A percentile compares a stretch with the other conserved stretches of the same genome.
These are phyloP conservation scores for Margarornis squamiger DNA, from an alignment of 2,797 vertebrate genomes.

Conservation along the genomic window DNA sequence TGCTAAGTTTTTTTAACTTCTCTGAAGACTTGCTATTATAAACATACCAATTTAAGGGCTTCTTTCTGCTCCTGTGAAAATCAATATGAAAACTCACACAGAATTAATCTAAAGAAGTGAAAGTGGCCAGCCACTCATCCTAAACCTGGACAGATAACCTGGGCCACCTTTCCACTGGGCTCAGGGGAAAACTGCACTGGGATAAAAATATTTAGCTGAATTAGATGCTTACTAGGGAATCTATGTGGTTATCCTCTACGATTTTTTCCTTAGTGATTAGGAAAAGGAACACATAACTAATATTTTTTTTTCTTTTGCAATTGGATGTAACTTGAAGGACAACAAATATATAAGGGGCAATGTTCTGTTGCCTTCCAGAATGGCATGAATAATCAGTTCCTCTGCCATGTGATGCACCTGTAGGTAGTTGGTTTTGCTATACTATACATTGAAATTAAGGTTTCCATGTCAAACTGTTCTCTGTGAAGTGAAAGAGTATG, in stretches of 20 bases:
- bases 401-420: not conserved
- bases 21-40: not conserved
- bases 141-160: not conserved
- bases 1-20: not conserved
- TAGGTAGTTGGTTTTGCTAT: not conserved
- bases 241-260: not conserved
- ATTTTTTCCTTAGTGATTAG: not conserved
- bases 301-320: not conserved
- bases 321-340: not conserved
- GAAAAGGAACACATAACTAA: not conserved
- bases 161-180: not conserved
- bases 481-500: not conserved
- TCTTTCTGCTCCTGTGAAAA: not conserved
- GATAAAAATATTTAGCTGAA: not conserved
- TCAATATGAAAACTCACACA: not conserved
- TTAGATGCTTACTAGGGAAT: not conserved
- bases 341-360: not conserved
- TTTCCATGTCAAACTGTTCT: not conserved
- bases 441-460: not conserved
- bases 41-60: not conserved
- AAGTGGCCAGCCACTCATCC: not conserved
- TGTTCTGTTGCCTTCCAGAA: not conserved
- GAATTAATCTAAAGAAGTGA: conserved; percentile 2
- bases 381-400: not conserved
- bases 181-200: not conserved